These are phyloP conservation scores for Caenorhabditis afra DNA, from an alignment of 2,888 invertebrate species.

Conservation along the genomic window DNA sequence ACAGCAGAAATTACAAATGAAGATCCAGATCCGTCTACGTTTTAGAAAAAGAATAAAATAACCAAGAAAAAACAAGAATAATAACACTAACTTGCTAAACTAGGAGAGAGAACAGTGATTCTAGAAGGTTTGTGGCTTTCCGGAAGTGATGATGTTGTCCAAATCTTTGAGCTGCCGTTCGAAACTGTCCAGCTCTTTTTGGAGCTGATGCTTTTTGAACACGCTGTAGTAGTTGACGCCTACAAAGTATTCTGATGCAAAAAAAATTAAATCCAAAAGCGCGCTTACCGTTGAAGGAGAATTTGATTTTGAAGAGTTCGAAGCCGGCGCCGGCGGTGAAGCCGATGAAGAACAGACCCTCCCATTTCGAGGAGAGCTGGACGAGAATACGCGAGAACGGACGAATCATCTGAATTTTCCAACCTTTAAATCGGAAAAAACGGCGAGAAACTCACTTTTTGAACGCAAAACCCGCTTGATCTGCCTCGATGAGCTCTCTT, in stretches of 20 bases:
- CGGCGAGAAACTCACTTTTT: slow-evolving; percentile 49
- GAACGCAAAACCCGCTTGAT: slow-evolving; percentile 75
- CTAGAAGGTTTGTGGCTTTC: slow-evolving; percentile 56
- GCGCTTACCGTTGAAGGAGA: slow-evolving; percentile 70
- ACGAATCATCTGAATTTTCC: slow-evolving; percentile 52
- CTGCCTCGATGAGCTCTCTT: slow-evolving; percentile 78
- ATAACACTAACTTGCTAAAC: background rate
- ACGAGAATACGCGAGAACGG: slow-evolving; percentile 49
- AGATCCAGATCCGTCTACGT: too few relatives aligned
- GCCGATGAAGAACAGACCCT: slow-evolving; percentile 68
- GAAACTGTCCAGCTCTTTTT: slow-evolving; percentile 73
- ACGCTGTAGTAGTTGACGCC: slow-evolving; percentile 77
- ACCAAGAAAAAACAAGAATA: background rate
- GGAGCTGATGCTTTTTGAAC: slow-evolving; percentile 75
- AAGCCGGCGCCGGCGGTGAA: slow-evolving; percentile 74
- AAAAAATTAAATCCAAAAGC: too few relatives aligned
- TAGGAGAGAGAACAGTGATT: slow-evolving; percentile 7
- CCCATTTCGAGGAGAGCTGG: slow-evolving; percentile 57
- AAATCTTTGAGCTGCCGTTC: slow-evolving; percentile 72
- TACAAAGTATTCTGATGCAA: slow-evolving; percentile 43
- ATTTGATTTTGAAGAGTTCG: slow-evolving; percentile 77
- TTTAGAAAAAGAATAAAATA: background rate
- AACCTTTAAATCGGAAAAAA: background rate
- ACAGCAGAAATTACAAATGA: too few relatives aligned
- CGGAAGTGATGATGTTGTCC: slow-evolving; percentile 66